A percentile compares a stretch with the other conserved stretches of the same genome.
Conservation (phyloP, 2,797 vertebrate genomes). For the Myotis vivesi region DNA sequence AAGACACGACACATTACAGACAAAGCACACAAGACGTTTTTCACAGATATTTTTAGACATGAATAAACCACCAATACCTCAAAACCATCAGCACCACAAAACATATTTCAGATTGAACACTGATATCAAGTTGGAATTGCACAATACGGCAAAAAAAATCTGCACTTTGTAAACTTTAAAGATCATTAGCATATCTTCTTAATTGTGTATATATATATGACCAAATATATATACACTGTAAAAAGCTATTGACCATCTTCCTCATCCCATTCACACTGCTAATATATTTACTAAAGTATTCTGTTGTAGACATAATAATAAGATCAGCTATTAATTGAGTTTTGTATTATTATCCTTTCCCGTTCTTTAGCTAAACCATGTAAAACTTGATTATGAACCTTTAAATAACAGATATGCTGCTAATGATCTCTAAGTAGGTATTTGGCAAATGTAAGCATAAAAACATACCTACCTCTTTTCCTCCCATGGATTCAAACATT, state of each 20-base stretch:
- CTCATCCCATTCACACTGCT: not conserved
- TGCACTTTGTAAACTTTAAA: conserved; percentile 60
- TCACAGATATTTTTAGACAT: conserved; percentile 59
- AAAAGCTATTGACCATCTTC: not conserved
- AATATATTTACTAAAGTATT: not conserved
- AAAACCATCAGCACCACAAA: conserved; percentile 51
- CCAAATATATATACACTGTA: not conserved
- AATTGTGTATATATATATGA: not conserved
- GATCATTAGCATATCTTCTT: conserved; percentile 77
- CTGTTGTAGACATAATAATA: not conserved
- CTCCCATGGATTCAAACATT: conserved; percentile 99
- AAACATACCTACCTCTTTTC: conserved; percentile 92
- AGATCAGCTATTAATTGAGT: not conserved
- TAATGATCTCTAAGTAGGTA: conserved; percentile 79
- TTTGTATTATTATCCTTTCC: not conserved
- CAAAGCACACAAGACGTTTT: conserved; percentile 78
- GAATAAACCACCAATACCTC: conserved; percentile 55
- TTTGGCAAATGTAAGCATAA: not conserved
- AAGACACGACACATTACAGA: conserved; percentile 91
- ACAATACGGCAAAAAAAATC: conserved; percentile 60
- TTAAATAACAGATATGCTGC: conserved; percentile 30
- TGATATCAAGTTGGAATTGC: conserved; percentile 64
- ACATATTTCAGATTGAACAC: conserved; percentile 61
- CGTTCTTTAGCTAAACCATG: conserved; percentile 25
- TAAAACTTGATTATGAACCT: not conserved